Evolutionary conservation across 2,113 vertebrate species (phyloP), one percentile per base, ranked within the genome.

Genomic region (Hippocampus guttulatus): DNA sequence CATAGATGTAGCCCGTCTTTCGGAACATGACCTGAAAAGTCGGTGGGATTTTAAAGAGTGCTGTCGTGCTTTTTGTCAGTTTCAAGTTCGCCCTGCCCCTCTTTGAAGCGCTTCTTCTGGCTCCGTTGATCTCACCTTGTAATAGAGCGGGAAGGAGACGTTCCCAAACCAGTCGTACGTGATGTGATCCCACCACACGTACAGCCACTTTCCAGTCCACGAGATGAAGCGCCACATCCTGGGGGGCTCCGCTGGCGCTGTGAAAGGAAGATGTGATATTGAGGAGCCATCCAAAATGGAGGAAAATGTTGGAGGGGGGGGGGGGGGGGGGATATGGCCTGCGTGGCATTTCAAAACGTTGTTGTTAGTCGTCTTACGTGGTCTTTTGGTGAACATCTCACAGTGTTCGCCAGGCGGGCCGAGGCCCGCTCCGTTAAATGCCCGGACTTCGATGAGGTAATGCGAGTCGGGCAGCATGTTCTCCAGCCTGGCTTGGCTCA

Each of bases 141-240:
- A 91, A 63, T 91, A 91, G 25, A 91, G 76, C 0, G 90, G 90
- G 80, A 90, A 91, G 62, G 90, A 91, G 30, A 88, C 77, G 2
- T 91, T 82, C 43, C 90, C 90, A 60, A 90, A 89, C 87, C 94
- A 94, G 83, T 94, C 93, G 9, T 96, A 93, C 27, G 87, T 89
- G 75, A 99, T 95, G 0, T 97, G 96, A 78, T 98, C 95, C 97
- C 97, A 99, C 85, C 95, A 96, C 75, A 99, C 95, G 67, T 97
- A 96, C 78, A 96, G 92, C 69, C 93, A 94, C 75, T 94, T 93
- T 55, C 96, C 95, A 51, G 86, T 91, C 82, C 90, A 92, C 74
- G 80, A 85, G 70, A 92, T 80, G 20, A 94, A 95, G 85, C 94
- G 95, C 91, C 94, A 94, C 87, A 98, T 95, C 84, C 93, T 92